Conservation (phyloP, 2,113 vertebrate genomes). For the Andinoacara biseriatus region DNA sequence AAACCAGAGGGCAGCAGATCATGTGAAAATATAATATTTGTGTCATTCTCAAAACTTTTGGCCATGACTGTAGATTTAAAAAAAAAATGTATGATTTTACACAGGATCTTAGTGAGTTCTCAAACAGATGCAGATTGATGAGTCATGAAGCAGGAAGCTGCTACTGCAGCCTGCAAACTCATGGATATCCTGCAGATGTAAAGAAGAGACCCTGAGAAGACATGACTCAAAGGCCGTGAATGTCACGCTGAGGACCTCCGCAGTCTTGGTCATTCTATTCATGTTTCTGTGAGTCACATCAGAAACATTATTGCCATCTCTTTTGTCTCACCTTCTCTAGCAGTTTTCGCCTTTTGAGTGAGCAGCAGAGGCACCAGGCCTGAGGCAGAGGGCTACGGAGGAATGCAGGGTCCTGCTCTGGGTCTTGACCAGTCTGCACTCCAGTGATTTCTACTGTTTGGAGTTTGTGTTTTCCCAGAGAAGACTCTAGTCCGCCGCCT, state of each 20-base stretch:
- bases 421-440: conserved; percentile 68
- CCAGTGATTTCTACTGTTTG: conserved; percentile 72
- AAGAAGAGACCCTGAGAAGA: conserved; percentile 68
- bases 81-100: not conserved
- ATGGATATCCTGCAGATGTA: conserved; percentile 67
- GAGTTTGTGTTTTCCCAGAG: conserved; percentile 79
- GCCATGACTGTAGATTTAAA: too few species aligned
- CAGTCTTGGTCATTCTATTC: conserved; percentile 43
- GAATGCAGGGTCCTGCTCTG: conserved; percentile 69
- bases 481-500: conserved; percentile 60
- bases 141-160: conserved; percentile 64
- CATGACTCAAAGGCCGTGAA: conserved; percentile 49
- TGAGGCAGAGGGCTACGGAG: conserved; percentile 44
- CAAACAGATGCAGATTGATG: conserved; percentile 20
- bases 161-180: conserved; percentile 32
- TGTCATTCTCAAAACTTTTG: too few species aligned
- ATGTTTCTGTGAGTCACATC: conserved; percentile 27
- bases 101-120: not conserved
- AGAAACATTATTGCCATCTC: conserved; percentile 8
- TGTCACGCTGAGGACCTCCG: conserved; percentile 46
- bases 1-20: too few species aligned
- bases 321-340: conserved; percentile 24
- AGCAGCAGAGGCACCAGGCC: conserved; percentile 15
- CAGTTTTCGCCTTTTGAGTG: conserved; percentile 17
- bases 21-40: too few species aligned